These are phyloP conservation scores for Cavia aperea DNA, from an alignment of 2,113 vertebrate species.

Conservation along the genomic window DNA sequence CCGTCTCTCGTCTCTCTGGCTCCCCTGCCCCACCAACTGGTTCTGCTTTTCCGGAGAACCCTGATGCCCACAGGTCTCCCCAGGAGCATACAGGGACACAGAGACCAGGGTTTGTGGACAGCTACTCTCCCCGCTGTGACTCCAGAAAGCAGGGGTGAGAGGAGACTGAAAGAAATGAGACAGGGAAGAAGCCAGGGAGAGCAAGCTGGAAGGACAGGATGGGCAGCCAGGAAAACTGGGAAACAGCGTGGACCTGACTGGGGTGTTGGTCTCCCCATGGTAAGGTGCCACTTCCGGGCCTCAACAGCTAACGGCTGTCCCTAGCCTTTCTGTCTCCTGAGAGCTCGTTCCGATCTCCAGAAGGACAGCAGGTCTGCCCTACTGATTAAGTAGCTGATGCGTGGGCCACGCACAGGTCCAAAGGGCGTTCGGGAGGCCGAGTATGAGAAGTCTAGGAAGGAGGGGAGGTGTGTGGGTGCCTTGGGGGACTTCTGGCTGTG, in stretches of 20 bases:
- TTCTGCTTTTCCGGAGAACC: not conserved
- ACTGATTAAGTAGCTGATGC: not conserved
- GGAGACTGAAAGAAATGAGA: not conserved
- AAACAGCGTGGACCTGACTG: rapidly evolving
- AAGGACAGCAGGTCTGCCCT: not conserved
- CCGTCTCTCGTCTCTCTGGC: not conserved
- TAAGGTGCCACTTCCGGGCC: not conserved
- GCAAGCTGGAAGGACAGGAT: too few species aligned
- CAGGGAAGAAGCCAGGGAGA: not conserved
- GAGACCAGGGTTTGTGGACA: not conserved
- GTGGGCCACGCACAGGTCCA: not conserved
- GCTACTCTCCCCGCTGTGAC: not conserved
- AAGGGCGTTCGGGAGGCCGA: not conserved
- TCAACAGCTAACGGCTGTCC: not conserved
- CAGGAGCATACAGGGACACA: not conserved
- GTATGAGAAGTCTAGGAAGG: too few species aligned
- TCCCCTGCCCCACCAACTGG: too few species aligned
- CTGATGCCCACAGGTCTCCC: not conserved
- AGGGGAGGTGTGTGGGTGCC: not conserved
- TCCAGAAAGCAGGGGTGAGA: not conserved
- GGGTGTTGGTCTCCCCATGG: not conserved
- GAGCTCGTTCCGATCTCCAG: too few species aligned
- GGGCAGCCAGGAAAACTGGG: not conserved
- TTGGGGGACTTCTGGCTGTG: not conserved
- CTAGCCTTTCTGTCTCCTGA: not conserved